Percentiles rank a stretch among this genome's conserved stretches.
Evolutionary conservation across 2,888 invertebrate genomes (phyloP).

Genomic region (Lepetodrilus schrolli): DNA sequence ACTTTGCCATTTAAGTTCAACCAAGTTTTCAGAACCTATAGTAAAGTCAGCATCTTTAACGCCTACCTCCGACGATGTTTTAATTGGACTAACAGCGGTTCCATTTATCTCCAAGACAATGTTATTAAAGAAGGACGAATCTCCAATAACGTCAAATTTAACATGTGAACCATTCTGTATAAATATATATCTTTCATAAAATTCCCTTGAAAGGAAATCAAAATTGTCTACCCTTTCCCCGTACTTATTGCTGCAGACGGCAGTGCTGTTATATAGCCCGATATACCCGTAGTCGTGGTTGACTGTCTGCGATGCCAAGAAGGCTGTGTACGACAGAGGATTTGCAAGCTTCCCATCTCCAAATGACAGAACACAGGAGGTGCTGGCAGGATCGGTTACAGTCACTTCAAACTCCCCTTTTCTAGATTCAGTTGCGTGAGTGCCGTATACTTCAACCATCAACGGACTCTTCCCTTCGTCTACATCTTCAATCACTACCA

Average conservation of each 20-base stretch:
- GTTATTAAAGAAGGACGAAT: conserved; percentile 41
- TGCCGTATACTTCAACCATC: conserved; percentile 46
- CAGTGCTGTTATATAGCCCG: conserved; percentile 57
- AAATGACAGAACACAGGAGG: conserved; percentile 50
- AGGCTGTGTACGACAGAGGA: conserved; percentile 32
- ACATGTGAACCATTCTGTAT: conserved; percentile 40
- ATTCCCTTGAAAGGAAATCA: conserved; percentile 48
- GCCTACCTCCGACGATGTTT: background rate
- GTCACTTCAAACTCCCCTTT: conserved; percentile 45
- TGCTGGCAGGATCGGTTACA: conserved; percentile 47
- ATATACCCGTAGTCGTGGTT: conserved; percentile 48
- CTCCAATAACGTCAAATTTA: conserved; percentile 44
- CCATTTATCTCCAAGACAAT: conserved; percentile 41
- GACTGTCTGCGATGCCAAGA: conserved; percentile 37
- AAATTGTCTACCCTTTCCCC: conserved; percentile 48
- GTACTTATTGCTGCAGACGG: conserved; percentile 60
- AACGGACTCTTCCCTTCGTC: conserved; percentile 60
- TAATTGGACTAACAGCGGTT: conserved; percentile 1
- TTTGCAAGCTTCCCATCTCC: conserved; percentile 44
- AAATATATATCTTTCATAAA: conserved; percentile 49
- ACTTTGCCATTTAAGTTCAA: background rate
- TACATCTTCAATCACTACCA: conserved; percentile 53
- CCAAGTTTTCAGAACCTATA: background rate
- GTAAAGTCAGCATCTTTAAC: conserved; percentile 1
- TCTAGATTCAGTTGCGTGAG: conserved; percentile 38